Percentiles rank a stretch among this genome's conserved stretches.
phyloP scores from a whole-genome alignment of 30 jellyfish, hydroid and myxozoan genomes.

The Aurelia aurita complex sp. Pacific region DNA sequence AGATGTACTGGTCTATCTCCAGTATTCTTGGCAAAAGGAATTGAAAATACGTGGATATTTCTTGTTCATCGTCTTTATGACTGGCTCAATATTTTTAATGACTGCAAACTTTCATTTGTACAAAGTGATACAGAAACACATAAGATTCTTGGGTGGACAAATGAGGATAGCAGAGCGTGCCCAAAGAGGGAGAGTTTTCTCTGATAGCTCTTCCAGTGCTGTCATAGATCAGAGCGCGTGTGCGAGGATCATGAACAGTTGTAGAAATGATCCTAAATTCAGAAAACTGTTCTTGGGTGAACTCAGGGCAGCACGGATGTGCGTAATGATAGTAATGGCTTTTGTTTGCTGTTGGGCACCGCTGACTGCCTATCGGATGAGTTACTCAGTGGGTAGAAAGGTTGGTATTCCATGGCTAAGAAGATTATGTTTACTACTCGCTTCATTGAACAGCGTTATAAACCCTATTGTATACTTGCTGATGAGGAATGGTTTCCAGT shows the following conservation, averaged over 20 bases:
- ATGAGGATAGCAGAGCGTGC: background rate
- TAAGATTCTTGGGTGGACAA: background rate
- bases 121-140: conserved; percentile 14
- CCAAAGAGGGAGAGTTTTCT: background rate
- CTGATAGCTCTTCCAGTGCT: background rate
- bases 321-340: conserved; percentile 38
- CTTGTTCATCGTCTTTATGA: conserved; percentile 17
- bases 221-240: background rate
- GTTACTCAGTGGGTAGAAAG: conserved; percentile 34
- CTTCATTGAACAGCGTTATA: conserved; percentile 28
- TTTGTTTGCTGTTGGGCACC: conserved; percentile 47
- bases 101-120: conserved; percentile 20
- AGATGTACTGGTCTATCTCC: conserved; percentile 15
- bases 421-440: conserved; percentile 35
- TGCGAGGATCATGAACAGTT: background rate
- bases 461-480: conserved; percentile 53
- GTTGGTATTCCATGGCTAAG: conserved; percentile 52
- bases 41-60: conserved; percentile 42
- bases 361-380: conserved; percentile 28
- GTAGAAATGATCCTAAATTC: background rate
- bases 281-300: conserved; percentile 13
- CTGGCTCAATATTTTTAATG: conserved; percentile 37
- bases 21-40: conserved; percentile 20
- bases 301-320: conserved; percentile 44
- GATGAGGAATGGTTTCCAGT: conserved; percentile 33